phyloP scores from a whole-genome alignment of 2,797 vertebrate genomes.

The Glyptemys insculpta region DNA sequence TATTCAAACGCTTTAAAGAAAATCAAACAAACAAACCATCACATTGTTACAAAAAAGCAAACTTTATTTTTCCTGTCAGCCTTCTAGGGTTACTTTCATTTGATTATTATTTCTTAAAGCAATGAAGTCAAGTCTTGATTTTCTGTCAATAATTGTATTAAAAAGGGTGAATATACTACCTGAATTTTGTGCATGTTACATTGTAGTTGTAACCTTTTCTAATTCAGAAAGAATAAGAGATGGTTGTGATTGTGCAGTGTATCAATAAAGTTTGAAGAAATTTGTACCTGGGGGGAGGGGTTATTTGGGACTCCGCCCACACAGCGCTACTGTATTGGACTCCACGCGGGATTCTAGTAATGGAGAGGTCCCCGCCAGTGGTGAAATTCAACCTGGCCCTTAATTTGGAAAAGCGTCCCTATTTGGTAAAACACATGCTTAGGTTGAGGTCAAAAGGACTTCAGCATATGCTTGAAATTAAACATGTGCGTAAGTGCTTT shows the following conservation, averaged over 20 bases:
- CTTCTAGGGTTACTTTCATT: conserved; percentile 59
- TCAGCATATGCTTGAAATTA: background rate
- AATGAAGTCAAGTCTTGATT: conserved; percentile 68
- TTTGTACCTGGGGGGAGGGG: conserved; percentile 83
- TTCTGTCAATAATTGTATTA: conserved; percentile 85
- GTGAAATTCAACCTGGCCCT: background rate
- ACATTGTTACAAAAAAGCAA: conserved; percentile 58
- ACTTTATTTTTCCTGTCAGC: conserved; percentile 61
- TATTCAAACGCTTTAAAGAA: conserved; percentile 79
- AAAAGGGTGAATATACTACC: conserved; percentile 86
- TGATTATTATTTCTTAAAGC: conserved; percentile 56
- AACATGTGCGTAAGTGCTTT: background rate
- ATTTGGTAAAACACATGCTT: background rate
- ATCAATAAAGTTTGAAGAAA: conserved; percentile 91
- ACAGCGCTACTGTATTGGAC: background rate
- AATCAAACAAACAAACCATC: background rate
- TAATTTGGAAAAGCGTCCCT: background rate
- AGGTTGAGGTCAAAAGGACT: background rate
- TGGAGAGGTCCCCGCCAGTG: background rate
- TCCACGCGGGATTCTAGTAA: background rate
- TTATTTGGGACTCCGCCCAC: conserved; percentile 73
- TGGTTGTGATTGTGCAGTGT: conserved; percentile 92
- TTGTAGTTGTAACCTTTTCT: conserved; percentile 92
- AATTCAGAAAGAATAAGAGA: conserved; percentile 89
- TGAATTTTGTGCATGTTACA: conserved; percentile 91